Percentiles rank a stretch among this genome's conserved stretches.
phyloP scores from a whole-genome alignment of 53 echinoderm and acorn worm species.

The Luidia sarsii region DNA sequence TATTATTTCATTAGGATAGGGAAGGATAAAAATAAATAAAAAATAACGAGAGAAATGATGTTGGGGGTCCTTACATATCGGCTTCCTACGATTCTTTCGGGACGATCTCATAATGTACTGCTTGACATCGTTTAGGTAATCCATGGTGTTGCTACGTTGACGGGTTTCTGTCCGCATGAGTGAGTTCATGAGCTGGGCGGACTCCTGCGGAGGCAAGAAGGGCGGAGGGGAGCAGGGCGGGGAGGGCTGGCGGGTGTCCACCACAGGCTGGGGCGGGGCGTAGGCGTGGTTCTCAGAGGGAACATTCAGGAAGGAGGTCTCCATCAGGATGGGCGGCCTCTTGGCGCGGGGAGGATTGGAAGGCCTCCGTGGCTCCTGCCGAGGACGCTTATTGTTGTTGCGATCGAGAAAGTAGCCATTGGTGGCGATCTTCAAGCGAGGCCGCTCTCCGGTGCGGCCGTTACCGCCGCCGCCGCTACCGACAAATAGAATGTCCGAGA shows the following conservation, averaged over 20 bases:
- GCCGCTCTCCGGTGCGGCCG: too few species aligned
- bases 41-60: too few species aligned
- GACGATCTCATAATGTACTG: slow-evolving; percentile 51
- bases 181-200: slow-evolving; percentile 37
- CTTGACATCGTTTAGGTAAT: slow-evolving; percentile 72
- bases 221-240: slow-evolving; percentile 57
- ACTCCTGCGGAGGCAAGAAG: slow-evolving; percentile 9
- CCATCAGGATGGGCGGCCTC: slow-evolving; percentile 57
- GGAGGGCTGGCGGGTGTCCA: background rate
- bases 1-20: too few species aligned
- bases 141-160: slow-evolving; percentile 55
- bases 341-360: slow-evolving; percentile 17
- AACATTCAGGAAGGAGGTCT: slow-evolving; percentile 75
- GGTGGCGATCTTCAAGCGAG: slow-evolving; percentile 44
- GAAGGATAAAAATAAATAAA: too few species aligned
- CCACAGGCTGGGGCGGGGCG: slow-evolving; percentile 17
- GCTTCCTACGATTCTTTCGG: slow-evolving; percentile 61
- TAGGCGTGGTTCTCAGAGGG: slow-evolving; percentile 46
- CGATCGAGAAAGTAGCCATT: slow-evolving; percentile 39
- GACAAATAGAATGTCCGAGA: slow-evolving; percentile 21
- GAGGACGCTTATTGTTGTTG: slow-evolving; percentile 44
- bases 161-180: slow-evolving; percentile 40
- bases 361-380: slow-evolving; percentile 31
- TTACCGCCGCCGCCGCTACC: too few species aligned
- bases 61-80: slow-evolving; percentile 65